Evolutionary conservation across 2,888 invertebrate species (phyloP).

Genomic region (Drosophila kanekoi): DNA sequence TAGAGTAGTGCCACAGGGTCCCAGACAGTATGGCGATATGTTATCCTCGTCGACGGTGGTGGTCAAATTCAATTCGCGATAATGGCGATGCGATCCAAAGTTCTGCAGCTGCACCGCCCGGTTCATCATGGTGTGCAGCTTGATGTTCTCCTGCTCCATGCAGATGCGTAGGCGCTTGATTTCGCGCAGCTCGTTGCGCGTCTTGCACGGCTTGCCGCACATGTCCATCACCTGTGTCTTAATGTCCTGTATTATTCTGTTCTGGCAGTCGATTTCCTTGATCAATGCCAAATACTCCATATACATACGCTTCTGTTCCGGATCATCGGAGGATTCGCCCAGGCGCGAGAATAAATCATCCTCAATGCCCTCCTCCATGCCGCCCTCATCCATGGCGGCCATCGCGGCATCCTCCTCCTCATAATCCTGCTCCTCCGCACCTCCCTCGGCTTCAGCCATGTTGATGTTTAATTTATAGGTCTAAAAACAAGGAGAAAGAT

Average conservation of each 20-base stretch:
- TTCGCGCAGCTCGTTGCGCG: constrained; percentile 76
- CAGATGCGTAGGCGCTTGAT: constrained; percentile 78
- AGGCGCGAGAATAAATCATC: constrained; percentile 72
- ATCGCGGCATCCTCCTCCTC: constrained; percentile 46
- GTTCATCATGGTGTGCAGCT: constrained; percentile 78
- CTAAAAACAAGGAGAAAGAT: constrained; percentile 1
- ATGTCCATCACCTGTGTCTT: constrained; percentile 77
- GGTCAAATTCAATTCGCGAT: constrained; percentile 76
- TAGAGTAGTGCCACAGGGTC: constrained; percentile 23
- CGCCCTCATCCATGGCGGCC: constrained; percentile 34
- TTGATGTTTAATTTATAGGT: constrained; percentile 4
- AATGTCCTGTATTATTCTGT: constrained; percentile 77
- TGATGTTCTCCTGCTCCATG: constrained; percentile 82
- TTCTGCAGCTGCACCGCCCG: constrained; percentile 81
- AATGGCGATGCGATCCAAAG: constrained; percentile 77
- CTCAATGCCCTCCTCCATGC: constrained; percentile 59
- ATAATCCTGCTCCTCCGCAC: constrained; percentile 54
- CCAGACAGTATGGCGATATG: constrained; percentile 61
- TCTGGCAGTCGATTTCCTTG: constrained; percentile 82
- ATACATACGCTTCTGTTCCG: constrained; percentile 76
- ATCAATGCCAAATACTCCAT: constrained; percentile 79
- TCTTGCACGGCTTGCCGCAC: constrained; percentile 71
- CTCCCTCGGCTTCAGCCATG: constrained; percentile 56
- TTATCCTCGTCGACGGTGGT: constrained; percentile 83
- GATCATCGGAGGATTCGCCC: constrained; percentile 76